These are phyloP conservation scores for Triplophysa dalaica DNA, from an alignment of 2,113 vertebrate genomes.

Conservation along the genomic window DNA sequence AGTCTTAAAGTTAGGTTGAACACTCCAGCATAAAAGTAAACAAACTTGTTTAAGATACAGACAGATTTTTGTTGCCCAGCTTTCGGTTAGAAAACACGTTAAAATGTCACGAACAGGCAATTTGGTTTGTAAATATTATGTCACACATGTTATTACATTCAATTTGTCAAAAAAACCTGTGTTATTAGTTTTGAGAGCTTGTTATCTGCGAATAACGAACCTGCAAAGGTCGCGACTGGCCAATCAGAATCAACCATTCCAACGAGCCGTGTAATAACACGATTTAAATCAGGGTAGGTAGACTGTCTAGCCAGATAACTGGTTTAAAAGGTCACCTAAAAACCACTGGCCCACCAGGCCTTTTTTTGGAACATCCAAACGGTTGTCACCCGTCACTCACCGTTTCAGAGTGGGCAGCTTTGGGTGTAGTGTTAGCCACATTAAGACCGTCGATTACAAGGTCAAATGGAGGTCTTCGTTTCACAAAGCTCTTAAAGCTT, in stretches of 20 bases:
- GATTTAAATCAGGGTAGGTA: conserved; percentile 14
- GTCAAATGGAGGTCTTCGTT: conserved; percentile 80
- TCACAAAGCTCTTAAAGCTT: conserved; percentile 84
- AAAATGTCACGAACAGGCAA: too few relatives aligned
- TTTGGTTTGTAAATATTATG: too few relatives aligned
- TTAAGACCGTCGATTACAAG: conserved; percentile 93
- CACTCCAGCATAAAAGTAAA: background rate
- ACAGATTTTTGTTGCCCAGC: background rate
- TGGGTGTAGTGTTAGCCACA: conserved; percentile 75
- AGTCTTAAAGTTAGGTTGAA: background rate
- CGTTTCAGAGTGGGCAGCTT: conserved; percentile 73
- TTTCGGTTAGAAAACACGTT: too few relatives aligned
- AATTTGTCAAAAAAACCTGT: too few relatives aligned
- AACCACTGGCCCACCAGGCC: background rate
- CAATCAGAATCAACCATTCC: too few relatives aligned
- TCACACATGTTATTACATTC: too few relatives aligned
- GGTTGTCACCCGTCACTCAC: conserved; percentile 72
- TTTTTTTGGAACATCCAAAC: background rate
- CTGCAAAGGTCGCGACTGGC: too few relatives aligned
- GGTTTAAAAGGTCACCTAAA: conserved; percentile 11
- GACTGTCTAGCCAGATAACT: background rate
- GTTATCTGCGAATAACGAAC: too few relatives aligned
- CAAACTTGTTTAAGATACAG: background rate
- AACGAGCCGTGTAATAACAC: too few relatives aligned
- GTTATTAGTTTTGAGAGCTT: too few relatives aligned